Conservation (phyloP, 2,113 vertebrate genomes). For the Tiliqua scincoides region DNA sequence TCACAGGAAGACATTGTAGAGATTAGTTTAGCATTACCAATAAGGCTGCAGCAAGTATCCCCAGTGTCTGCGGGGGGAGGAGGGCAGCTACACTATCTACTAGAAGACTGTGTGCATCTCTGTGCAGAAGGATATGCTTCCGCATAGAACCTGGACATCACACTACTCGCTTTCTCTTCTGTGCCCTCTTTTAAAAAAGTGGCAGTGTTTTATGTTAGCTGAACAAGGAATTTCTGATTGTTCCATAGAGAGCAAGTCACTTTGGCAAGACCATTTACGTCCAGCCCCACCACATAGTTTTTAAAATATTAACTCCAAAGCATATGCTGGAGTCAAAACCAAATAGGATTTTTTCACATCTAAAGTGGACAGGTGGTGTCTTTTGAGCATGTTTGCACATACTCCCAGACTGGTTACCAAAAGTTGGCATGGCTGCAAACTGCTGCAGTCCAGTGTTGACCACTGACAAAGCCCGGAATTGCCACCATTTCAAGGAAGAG, state of each 20-base stretch:
- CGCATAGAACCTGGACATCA: not conserved
- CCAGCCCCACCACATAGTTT: not conserved
- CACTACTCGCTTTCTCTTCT: not conserved
- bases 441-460: not conserved
- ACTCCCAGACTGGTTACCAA: not conserved
- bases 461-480: not conserved
- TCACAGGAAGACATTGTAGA: slow-evolving; percentile 12
- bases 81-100: not conserved
- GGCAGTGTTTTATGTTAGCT: not conserved
- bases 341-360: not conserved
- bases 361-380: not conserved
- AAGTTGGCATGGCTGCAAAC: not conserved
- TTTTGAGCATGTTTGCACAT: not conserved
- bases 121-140: not conserved
- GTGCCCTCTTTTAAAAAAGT: not conserved
- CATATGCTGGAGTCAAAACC: not conserved
- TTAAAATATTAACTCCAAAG: not conserved
- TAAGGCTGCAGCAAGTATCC: not conserved
- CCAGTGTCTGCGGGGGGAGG: not conserved
- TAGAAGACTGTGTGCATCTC: not conserved
- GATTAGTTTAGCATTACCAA: slow-evolving; percentile 19
- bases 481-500: not conserved
- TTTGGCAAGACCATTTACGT: not conserved
- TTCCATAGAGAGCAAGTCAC: not conserved
- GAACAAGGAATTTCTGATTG: not conserved